Evolutionary conservation across 2,113 vertebrate species (phyloP).

Genomic region (Lagenorhynchus albirostris): DNA sequence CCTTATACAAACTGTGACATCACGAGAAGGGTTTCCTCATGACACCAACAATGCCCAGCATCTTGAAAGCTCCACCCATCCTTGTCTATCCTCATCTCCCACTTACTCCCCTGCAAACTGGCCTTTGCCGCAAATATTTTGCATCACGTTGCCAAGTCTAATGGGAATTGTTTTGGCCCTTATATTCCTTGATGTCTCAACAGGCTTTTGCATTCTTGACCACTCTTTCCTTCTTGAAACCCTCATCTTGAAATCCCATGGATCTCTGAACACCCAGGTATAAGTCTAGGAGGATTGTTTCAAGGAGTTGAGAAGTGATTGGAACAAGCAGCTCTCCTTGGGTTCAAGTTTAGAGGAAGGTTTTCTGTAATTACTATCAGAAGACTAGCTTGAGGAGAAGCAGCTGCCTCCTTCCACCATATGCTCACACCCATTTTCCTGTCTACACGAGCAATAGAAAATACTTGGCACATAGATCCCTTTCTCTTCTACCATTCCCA

Average conservation of each 20-base stretch:
- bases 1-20: not conserved
- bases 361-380: not conserved
- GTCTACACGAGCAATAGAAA: not conserved
- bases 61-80: not conserved
- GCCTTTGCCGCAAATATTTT: not conserved
- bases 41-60: not conserved
- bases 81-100: not conserved
- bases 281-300: not conserved
- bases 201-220: not conserved
- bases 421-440: not conserved
- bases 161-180: not conserved
- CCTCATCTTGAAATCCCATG: not conserved
- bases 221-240: not conserved
- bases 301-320: not conserved
- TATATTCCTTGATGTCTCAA: not conserved
- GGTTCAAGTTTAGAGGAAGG: not conserved
- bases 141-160: not conserved
- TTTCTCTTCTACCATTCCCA: not conserved
- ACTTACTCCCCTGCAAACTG: not conserved
- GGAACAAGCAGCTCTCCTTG: not conserved
- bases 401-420: not conserved
- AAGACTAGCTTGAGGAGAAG: not conserved
- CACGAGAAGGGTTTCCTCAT: not conserved
- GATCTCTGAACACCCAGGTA: not conserved
- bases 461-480: not conserved